These are phyloP conservation scores for Euura lappo DNA, from an alignment of 1,140 invertebrate genomes.

Conservation along the genomic window DNA sequence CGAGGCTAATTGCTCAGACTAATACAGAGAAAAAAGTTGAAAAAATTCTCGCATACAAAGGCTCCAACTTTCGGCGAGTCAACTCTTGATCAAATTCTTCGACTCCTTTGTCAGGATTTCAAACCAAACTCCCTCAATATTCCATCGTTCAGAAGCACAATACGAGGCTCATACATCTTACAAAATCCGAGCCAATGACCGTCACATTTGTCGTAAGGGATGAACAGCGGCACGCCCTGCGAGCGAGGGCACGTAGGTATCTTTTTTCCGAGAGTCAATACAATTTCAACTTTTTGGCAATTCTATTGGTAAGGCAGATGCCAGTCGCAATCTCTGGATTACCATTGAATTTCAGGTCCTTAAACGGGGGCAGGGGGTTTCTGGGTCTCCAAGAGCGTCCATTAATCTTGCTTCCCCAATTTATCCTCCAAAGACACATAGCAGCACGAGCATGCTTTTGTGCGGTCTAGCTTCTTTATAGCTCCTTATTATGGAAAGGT, in stretches of 20 bases:
- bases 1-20: background rate
- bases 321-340: constrained; percentile 24
- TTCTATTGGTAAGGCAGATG: constrained; percentile 6
- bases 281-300: constrained; percentile 13
- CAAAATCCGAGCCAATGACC: no score
- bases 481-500: constrained; percentile 48
- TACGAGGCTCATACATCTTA: no score
- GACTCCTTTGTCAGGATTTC: background rate
- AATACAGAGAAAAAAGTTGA: background rate
- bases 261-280: background rate
- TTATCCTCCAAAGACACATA: constrained; percentile 44
- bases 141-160: no score
- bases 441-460: constrained; percentile 38
- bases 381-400: constrained; percentile 21
- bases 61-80: background rate
- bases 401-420: constrained; percentile 53
- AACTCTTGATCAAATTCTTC: background rate
- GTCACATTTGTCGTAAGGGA: background rate
- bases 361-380: background rate
- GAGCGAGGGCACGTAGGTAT: background rate
- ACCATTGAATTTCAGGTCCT: constrained; percentile 25
- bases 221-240: background rate
- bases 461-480: constrained; percentile 48
- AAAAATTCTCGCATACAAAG: background rate
- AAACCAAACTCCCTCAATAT: background rate